These are phyloP conservation scores for Cyclopterus lumpus DNA, from an alignment of 2,797 vertebrate genomes.

Conservation along the genomic window DNA sequence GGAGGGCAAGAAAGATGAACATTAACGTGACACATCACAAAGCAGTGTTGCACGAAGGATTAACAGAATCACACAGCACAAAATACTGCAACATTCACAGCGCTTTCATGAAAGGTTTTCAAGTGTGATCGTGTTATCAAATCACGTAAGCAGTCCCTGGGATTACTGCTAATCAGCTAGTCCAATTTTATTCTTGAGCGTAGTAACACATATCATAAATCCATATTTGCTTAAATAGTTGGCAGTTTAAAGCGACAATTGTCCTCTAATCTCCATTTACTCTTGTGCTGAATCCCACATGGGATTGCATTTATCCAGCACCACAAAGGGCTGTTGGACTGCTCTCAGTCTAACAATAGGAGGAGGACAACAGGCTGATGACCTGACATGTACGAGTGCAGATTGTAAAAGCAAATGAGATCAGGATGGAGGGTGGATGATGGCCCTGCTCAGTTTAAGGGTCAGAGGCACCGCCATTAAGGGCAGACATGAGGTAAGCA, in stretches of 20 bases:
- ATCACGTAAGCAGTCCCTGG: neutral
- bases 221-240: slow-evolving; percentile 21
- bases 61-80: neutral
- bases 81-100: slow-evolving; percentile 15
- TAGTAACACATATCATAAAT: slow-evolving; percentile 12
- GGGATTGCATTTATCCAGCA: slow-evolving; percentile 65
- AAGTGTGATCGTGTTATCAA: slow-evolving; percentile 9
- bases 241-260: slow-evolving; percentile 36
- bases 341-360: slow-evolving; percentile 70
- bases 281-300: slow-evolving; percentile 67
- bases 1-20: neutral
- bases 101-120: slow-evolving; percentile 8
- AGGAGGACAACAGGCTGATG: slow-evolving; percentile 60
- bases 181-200: slow-evolving; percentile 6
- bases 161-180: slow-evolving; percentile 19
- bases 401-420: slow-evolving; percentile 68
- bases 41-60: neutral
- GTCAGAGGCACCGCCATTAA: slow-evolving; percentile 24
- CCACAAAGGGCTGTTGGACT: slow-evolving; percentile 49
- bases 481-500: slow-evolving; percentile 9
- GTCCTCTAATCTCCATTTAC: slow-evolving; percentile 57
- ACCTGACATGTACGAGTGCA: slow-evolving; percentile 59
- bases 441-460: slow-evolving; percentile 30
- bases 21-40: neutral
- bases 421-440: slow-evolving; percentile 49